These are phyloP conservation scores for Noturus placidus DNA, from an alignment of 2,113 vertebrate species.

Conservation along the genomic window DNA sequence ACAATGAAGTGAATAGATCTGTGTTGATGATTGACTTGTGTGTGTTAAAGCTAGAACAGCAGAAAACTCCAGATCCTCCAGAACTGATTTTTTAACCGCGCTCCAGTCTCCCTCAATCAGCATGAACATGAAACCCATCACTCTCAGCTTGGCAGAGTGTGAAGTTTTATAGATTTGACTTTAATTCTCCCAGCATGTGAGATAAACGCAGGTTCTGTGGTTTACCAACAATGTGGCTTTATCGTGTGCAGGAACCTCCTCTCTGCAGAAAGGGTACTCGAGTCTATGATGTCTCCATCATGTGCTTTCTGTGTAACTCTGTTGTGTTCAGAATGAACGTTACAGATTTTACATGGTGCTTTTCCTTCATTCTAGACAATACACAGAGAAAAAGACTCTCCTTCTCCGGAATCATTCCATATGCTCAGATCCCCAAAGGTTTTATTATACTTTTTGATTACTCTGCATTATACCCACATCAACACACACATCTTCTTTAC, in stretches of 20 bases:
- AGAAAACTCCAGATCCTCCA: neutral
- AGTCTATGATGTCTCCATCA: constrained; percentile 55
- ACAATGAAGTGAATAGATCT: neutral
- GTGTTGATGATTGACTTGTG: neutral
- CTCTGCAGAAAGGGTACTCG: constrained; percentile 53
- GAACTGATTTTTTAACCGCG: neutral
- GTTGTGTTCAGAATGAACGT: constrained; percentile 51
- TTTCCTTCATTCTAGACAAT: constrained; percentile 99
- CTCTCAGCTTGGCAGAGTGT: neutral
- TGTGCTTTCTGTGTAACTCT: constrained; percentile 55
- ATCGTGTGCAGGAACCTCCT: constrained; percentile 54
- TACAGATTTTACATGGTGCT: constrained; percentile 84
- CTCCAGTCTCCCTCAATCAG: neutral
- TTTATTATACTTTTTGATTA: constrained; percentile 79
- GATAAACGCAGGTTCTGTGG: constrained; percentile 56
- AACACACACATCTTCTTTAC: constrained; percentile 14
- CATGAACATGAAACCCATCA: neutral
- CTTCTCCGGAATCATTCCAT: constrained; percentile 99
- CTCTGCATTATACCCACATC: constrained; percentile 59
- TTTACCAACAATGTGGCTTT: constrained; percentile 66
- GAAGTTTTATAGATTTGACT: constrained; percentile 40
- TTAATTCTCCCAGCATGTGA: constrained; percentile 74
- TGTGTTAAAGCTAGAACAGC: neutral
- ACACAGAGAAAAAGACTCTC: constrained; percentile 99
- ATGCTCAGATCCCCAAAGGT: constrained; percentile 99